Conservation (phyloP, 2,113 vertebrate species). For the Diphyllodes magnificus region DNA sequence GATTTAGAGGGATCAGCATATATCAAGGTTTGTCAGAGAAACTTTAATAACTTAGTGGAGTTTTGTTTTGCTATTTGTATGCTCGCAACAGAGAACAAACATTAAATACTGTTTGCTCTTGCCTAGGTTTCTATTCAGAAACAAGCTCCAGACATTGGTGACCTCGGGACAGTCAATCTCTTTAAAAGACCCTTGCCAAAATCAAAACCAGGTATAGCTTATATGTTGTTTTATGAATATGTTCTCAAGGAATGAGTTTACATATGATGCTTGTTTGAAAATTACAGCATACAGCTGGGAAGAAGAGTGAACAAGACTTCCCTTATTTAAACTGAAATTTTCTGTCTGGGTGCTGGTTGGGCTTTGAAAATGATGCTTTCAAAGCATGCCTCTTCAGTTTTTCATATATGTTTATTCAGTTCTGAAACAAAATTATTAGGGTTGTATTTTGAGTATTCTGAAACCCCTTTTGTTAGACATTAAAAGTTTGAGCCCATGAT, state of each 20-base stretch:
- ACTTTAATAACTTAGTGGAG: neutral
- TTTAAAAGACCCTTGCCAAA: conserved; percentile 85
- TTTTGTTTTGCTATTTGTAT: neutral
- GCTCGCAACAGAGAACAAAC: neutral
- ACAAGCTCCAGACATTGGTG: conserved; percentile 94
- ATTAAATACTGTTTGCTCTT: neutral
- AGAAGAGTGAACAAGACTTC: neutral
- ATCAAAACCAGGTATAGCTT: conserved; percentile 81
- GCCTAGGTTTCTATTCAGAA: conserved; percentile 95
- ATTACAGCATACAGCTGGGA: neutral
- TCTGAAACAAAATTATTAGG: neutral
- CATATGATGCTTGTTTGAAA: neutral
- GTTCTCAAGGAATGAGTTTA: neutral
- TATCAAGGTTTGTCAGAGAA: conserved; percentile 81
- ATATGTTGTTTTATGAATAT: neutral
- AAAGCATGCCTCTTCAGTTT: neutral
- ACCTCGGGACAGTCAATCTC: conserved; percentile 91
- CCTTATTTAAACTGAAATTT: neutral
- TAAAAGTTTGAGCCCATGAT: neutral
- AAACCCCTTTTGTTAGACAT: neutral
- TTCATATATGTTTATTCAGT: neutral
- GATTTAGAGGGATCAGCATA: conserved; percentile 96
- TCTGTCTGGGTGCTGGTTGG: neutral
- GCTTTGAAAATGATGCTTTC: neutral
- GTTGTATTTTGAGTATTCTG: neutral